A percentile compares a stretch with the other conserved stretches of the same genome.
These are phyloP conservation scores for Somateria mollissima DNA, from an alignment of 2,797 vertebrate species.

Conservation along the genomic window DNA sequence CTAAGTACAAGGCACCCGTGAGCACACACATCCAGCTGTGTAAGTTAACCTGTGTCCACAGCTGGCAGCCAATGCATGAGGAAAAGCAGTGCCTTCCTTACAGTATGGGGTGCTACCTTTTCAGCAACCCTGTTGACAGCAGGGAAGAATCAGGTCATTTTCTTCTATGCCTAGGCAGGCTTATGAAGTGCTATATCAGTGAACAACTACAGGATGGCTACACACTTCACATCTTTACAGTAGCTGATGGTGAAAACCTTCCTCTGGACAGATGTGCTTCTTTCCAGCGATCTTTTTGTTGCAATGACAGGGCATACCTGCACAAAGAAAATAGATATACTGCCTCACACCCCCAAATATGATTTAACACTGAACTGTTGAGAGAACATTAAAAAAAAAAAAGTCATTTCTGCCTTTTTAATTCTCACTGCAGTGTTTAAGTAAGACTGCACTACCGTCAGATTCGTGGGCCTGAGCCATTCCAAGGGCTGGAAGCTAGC, in stretches of 20 bases:
- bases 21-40: accelerated
- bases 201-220: not conserved
- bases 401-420: not conserved
- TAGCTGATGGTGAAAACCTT: not conserved
- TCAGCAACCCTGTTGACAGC: not conserved
- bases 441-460: not conserved
- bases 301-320: not conserved
- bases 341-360: not conserved
- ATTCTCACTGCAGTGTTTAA: not conserved
- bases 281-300: not conserved
- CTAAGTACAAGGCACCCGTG: not conserved
- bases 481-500: not conserved
- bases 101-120: accelerated
- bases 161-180: not conserved
- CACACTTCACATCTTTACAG: not conserved
- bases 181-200: not conserved
- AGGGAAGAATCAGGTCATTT: not conserved
- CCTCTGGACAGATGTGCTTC: not conserved
- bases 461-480: not conserved
- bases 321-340: not conserved
- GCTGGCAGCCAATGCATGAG: not conserved
- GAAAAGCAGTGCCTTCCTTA: not conserved
- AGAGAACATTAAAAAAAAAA: not conserved
- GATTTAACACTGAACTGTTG: not conserved
- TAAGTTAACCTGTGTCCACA: not conserved